A percentile compares a stretch with the other conserved stretches of the same genome.
phyloP scores from a whole-genome alignment of 2,888 invertebrate species.

The Torymus texanus region DNA sequence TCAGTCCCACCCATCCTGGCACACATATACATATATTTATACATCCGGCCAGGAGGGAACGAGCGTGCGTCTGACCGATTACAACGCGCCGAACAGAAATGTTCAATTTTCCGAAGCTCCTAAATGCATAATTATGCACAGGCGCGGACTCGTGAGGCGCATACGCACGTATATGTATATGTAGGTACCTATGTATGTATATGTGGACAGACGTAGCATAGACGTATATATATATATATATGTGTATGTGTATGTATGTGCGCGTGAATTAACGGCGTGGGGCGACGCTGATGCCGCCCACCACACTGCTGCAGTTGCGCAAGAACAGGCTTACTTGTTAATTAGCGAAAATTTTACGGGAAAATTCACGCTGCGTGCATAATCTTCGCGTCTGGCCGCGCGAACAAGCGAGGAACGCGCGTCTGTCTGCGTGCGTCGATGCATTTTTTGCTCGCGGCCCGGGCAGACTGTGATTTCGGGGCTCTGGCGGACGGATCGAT shows the following conservation, averaged over 20 bases:
- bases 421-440: no score
- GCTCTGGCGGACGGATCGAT: no score
- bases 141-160: no score
- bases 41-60: neutral
- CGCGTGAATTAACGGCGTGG: constrained; percentile 14
- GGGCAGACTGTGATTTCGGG: no score
- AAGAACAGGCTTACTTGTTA: constrained; percentile 40
- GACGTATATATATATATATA: no score
- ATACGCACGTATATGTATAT: no score
- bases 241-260: neutral
- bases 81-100: constrained; percentile 61
- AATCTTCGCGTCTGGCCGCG: constrained; percentile 22
- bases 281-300: neutral
- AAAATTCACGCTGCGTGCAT: constrained; percentile 20
- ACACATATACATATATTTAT: no score
- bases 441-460: no score
- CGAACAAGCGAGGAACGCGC: neutral
- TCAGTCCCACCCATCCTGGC: constrained; percentile 39
- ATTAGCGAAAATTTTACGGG: constrained; percentile 44
- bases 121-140: constrained; percentile 52
- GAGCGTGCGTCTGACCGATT: constrained; percentile 57
- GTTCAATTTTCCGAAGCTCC: constrained; percentile 63
- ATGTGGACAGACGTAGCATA: no score
- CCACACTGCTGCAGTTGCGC: neutral
- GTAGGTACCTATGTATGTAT: no score